These are phyloP conservation scores for Cairina moschata DNA, from an alignment of 2,113 vertebrate species.

Conservation along the genomic window DNA sequence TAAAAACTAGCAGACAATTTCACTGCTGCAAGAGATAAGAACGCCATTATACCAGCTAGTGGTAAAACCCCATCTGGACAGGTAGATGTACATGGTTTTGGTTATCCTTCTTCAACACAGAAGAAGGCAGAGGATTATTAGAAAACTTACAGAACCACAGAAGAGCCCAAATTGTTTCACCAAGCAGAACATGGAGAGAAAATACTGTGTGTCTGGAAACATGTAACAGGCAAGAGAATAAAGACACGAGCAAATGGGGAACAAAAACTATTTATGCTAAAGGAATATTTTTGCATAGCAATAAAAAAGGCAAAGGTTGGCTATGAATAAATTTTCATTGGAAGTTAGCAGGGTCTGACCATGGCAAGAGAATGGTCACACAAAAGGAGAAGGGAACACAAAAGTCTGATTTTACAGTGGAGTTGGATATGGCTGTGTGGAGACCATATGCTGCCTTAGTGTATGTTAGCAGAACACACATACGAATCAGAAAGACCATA, in stretches of 20 bases:
- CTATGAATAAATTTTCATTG: neutral
- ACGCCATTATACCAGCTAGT: neutral
- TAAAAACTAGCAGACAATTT: neutral
- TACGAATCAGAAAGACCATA: neutral
- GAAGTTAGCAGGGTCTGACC: neutral
- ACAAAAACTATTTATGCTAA: neutral
- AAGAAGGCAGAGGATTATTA: neutral
- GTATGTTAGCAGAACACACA: neutral
- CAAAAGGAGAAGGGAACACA: neutral
- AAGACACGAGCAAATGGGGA: neutral
- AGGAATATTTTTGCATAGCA: accelerated
- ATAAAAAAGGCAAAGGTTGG: neutral
- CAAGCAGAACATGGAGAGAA: neutral
- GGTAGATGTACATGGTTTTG: neutral
- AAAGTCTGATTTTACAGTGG: neutral
- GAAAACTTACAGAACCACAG: neutral
- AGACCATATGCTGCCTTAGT: neutral
- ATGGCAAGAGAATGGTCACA: neutral
- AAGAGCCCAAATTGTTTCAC: neutral
- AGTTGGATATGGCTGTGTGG: neutral
- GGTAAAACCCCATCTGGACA: neutral
- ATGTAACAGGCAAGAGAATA: neutral
- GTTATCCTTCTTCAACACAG: neutral
- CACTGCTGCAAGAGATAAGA: neutral
- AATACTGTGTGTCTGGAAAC: neutral